A percentile compares a stretch with the other conserved stretches of the same genome.
These are phyloP conservation scores for Lottia scabra DNA, from an alignment of 2,888 invertebrate species.

Conservation along the genomic window DNA sequence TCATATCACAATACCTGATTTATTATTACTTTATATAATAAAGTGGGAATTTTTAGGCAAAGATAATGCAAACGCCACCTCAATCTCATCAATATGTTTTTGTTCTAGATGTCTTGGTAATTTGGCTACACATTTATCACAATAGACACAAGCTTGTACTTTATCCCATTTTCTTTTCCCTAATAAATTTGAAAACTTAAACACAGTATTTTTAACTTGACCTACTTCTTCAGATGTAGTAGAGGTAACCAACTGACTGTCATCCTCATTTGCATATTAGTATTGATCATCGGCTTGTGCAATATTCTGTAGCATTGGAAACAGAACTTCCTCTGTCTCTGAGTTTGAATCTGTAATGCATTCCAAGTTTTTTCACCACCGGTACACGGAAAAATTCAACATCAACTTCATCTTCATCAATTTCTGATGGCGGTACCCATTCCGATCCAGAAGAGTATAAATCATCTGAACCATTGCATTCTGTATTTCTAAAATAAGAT, in stretches of 20 bases:
- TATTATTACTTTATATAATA: no score
- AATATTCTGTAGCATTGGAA: background rate
- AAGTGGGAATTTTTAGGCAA: background rate
- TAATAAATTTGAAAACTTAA: background rate
- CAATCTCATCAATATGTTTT: background rate
- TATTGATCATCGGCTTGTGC: background rate
- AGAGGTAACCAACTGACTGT: background rate
- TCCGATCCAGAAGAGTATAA: background rate
- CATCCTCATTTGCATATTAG: background rate
- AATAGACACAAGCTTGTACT: constrained; percentile 1
- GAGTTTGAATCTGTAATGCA: background rate
- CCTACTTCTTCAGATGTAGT: background rate
- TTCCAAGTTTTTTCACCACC: background rate
- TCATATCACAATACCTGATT: no score
- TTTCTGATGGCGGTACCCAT: constrained; percentile 2
- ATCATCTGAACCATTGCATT: constrained; percentile 1
- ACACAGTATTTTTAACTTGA: background rate
- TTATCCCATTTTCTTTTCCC: constrained; percentile 5
- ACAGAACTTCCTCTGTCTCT: constrained; percentile 2
- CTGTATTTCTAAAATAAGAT: background rate
- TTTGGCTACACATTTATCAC: constrained; percentile 1
- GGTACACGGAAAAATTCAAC: background rate
- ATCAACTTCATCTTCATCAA: background rate
- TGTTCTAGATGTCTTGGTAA: constrained; percentile 4
- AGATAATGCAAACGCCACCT: constrained; percentile 3